Evolutionary conservation across 2,888 invertebrate genomes (phyloP).

Genomic region (Dorcus parallelipipedus): DNA sequence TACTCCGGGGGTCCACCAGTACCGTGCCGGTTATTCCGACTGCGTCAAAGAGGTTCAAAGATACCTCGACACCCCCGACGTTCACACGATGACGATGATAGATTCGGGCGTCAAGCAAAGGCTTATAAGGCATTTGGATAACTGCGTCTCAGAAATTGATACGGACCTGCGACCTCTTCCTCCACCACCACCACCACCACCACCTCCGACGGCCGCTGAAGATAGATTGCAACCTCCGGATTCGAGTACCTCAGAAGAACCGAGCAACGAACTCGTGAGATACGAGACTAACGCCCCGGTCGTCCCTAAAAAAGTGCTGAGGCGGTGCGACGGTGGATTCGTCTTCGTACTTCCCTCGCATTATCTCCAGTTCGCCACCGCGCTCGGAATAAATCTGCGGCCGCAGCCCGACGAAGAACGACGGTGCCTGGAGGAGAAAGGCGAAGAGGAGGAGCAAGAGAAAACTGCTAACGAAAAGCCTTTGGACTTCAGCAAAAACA

Average conservation of each 20-base stretch:
- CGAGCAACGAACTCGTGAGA: slow-evolving; percentile 42
- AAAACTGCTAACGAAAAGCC: slow-evolving; percentile 45
- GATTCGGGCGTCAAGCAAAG: slow-evolving; percentile 59
- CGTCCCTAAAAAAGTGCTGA: slow-evolving; percentile 47
- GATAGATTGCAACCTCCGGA: slow-evolving; percentile 45
- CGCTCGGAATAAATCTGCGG: slow-evolving; percentile 47
- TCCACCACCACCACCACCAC: background rate
- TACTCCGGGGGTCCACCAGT: slow-evolving; percentile 57
- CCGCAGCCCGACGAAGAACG: slow-evolving; percentile 28
- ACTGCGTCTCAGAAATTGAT: slow-evolving; percentile 61
- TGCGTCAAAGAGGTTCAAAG: slow-evolving; percentile 61
- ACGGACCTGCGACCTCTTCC: slow-evolving; percentile 46
- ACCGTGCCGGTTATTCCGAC: slow-evolving; percentile 64
- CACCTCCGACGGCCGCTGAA: slow-evolving; percentile 21
- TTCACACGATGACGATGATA: slow-evolving; percentile 56
- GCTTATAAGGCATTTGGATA: slow-evolving; percentile 58
- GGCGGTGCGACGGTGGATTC: slow-evolving; percentile 59
- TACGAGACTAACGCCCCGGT: slow-evolving; percentile 3
- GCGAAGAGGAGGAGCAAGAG: slow-evolving; percentile 24
- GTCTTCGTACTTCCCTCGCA: slow-evolving; percentile 61
- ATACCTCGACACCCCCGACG: slow-evolving; percentile 60
- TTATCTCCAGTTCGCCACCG: slow-evolving; percentile 58
- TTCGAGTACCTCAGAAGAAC: slow-evolving; percentile 44
- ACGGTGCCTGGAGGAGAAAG: slow-evolving; percentile 20
- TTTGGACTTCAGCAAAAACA: slow-evolving; percentile 52